Conservation (phyloP, 2,888 invertebrate genomes). For the Amiota communis region DNA sequence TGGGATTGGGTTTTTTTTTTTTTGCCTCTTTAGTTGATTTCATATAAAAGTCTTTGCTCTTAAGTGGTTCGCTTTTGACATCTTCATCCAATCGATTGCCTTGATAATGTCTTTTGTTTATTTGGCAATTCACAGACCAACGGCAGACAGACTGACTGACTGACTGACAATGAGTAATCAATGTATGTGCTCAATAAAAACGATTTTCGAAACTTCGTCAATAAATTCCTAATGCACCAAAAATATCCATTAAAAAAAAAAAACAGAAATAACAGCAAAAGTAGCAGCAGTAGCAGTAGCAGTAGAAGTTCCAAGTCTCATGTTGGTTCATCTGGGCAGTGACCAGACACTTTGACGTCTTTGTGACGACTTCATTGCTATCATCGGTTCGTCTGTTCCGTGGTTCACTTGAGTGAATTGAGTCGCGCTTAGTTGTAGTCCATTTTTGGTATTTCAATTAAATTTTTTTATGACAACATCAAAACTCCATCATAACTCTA, state of each 20-base stretch:
- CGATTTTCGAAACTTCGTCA: constrained; percentile 45
- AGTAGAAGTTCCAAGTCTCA: no score
- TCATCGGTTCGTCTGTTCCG: constrained; percentile 37
- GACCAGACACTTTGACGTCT: constrained; percentile 33
- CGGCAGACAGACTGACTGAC: neutral
- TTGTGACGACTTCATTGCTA: constrained; percentile 17
- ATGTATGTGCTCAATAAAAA: constrained; percentile 27
- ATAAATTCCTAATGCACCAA: constrained; percentile 65
- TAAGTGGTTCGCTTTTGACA: constrained; percentile 66
- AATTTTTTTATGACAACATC: constrained; percentile 71
- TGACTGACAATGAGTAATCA: neutral
- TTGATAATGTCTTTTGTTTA: neutral
- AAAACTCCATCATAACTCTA: constrained; percentile 70
- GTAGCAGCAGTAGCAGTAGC: no score
- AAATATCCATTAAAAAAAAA: constrained; percentile 57
- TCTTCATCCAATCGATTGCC: constrained; percentile 48
- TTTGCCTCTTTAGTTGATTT: constrained; percentile 53
- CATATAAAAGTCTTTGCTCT: constrained; percentile 55
- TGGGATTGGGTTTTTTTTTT: constrained; percentile 17
- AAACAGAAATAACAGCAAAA: no score
- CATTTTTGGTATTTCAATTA: constrained; percentile 72
- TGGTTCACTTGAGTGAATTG: constrained; percentile 40
- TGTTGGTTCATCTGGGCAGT: neutral
- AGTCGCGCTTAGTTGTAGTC: constrained; percentile 46
- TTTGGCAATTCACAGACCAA: constrained; percentile 2